Evolutionary conservation across 2,888 invertebrate genomes (phyloP).

Genomic region (Phlogophora meticulosa): DNA sequence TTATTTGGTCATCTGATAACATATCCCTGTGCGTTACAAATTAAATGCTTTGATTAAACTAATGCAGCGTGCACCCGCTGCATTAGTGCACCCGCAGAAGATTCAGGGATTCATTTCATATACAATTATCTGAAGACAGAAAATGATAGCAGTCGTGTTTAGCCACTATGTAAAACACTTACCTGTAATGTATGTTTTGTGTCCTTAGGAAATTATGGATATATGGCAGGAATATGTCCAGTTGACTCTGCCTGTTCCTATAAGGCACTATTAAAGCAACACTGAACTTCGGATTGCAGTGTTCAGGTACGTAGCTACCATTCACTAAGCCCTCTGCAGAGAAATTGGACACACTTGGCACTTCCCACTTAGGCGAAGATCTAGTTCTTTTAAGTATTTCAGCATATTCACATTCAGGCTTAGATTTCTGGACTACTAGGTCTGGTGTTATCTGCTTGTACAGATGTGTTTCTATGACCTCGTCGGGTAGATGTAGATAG

Average conservation of each 20-base stretch:
- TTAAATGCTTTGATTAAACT: too few relatives aligned
- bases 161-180: conserved; percentile 61
- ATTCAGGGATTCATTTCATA: too few relatives aligned
- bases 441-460: conserved; percentile 62
- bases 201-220: conserved; percentile 96
- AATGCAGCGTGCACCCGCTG: too few relatives aligned
- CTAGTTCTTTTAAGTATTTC: conserved; percentile 73
- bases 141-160: too few relatives aligned
- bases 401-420: conserved; percentile 80
- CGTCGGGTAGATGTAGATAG: conserved; percentile 55
- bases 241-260: conserved; percentile 94
- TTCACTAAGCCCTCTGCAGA: conserved; percentile 75
- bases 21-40: too few relatives aligned
- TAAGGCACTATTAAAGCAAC: conserved; percentile 96
- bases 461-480: conserved; percentile 49
- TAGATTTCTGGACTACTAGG: conserved; percentile 66
- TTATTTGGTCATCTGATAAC: background rate
- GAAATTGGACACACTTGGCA: conserved; percentile 73
- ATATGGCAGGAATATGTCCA: conserved; percentile 95
- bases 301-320: conserved; percentile 79
- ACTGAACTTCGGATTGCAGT: conserved; percentile 89
- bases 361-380: conserved; percentile 70
- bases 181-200: conserved; percentile 95
- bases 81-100: too few relatives aligned
- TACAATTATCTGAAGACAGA: too few relatives aligned